These are phyloP conservation scores for Polylopha cassiicola DNA, from an alignment of 2,888 invertebrate species.

Conservation along the genomic window DNA sequence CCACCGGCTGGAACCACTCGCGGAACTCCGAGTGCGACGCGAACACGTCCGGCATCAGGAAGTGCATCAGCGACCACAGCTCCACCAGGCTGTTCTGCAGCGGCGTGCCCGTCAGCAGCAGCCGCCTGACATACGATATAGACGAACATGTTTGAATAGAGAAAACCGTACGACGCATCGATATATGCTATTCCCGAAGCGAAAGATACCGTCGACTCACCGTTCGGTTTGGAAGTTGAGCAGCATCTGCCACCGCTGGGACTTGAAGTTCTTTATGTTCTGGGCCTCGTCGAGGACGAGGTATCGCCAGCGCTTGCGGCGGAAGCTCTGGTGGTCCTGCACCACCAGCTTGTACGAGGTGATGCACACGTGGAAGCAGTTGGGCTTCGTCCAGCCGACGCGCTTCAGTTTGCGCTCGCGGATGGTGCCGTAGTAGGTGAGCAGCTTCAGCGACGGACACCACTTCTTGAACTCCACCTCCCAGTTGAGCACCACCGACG, in stretches of 20 bases:
- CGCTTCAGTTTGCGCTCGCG: slow-evolving; percentile 95
- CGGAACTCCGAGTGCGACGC: slow-evolving; percentile 97
- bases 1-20: slow-evolving; percentile 99
- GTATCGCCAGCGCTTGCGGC: slow-evolving; percentile 98
- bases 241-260: slow-evolving; percentile 98
- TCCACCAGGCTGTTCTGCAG: slow-evolving; percentile 98
- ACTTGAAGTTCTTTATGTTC: slow-evolving; percentile 99
- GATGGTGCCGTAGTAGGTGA: slow-evolving; percentile 98
- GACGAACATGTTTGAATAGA: slow-evolving; percentile 31
- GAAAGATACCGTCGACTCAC: slow-evolving; percentile 61
- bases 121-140: slow-evolving; percentile 80
- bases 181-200: too few species aligned
- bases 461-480: slow-evolving; percentile 99
- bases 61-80: slow-evolving; percentile 98
- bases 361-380: slow-evolving; percentile 98
- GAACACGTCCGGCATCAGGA: slow-evolving; percentile 98
- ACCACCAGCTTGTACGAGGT: slow-evolving; percentile 98
- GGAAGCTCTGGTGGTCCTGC: slow-evolving; percentile 98
- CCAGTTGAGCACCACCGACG: slow-evolving; percentile 99
- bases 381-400: slow-evolving; percentile 98
- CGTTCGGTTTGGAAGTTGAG: slow-evolving; percentile 95
- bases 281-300: slow-evolving; percentile 98
- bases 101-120: slow-evolving; percentile 95
- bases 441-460: slow-evolving; percentile 99
- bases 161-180: too few species aligned